Evolutionary conservation across 2,113 vertebrate genomes (phyloP), one percentile per base, ranked within the genome.

Genomic region (Pelusios castaneus): DNA sequence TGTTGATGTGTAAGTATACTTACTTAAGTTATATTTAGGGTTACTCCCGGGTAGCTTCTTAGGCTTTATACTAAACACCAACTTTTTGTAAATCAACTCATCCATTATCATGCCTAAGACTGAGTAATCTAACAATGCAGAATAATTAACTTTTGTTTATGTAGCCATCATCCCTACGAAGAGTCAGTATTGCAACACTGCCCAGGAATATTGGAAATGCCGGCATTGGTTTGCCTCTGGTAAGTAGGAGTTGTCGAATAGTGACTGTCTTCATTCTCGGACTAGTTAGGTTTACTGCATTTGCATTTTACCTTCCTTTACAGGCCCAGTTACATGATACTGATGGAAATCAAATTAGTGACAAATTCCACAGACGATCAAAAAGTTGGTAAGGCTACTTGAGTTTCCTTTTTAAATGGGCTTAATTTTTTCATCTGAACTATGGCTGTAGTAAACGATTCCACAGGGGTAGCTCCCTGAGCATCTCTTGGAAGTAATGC

Each of bases 101-200:
- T 70, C n/a, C 19, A 70, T 70, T 70, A 38, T 22, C 63, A 38
- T 70, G n/a, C 63, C 9, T 94, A 91, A 91, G 83, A 21, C 83
- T 73, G 87, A 88, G 84, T 91, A 92, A 91, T 19, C 12, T 19
- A 77, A 55, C 41, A 29, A 89, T 85, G 88, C 89, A 84, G 90
- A 92, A 19, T 87, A 89, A 87, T 86, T 79, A 38, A 88, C 87
- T 97, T 82, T 97, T 89, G 13, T 95, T 94, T 92, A 55, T 78
- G 0, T n/a, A 99, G 99, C 96, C 98, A 0, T 96, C 98, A 43
- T 88, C 98, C 60, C 98, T 98, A 38, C 94, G 99, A 81, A 98
- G 99, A 94, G 98, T 99, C 88, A 99, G 99, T 96, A 98, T 99
- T 94, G 98, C 98, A 17, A 73, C 98, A 2, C 97, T 99, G 73